These are phyloP conservation scores for Eupleurogrammus muticus DNA, from an alignment of 2,797 vertebrate genomes.

Conservation along the genomic window DNA sequence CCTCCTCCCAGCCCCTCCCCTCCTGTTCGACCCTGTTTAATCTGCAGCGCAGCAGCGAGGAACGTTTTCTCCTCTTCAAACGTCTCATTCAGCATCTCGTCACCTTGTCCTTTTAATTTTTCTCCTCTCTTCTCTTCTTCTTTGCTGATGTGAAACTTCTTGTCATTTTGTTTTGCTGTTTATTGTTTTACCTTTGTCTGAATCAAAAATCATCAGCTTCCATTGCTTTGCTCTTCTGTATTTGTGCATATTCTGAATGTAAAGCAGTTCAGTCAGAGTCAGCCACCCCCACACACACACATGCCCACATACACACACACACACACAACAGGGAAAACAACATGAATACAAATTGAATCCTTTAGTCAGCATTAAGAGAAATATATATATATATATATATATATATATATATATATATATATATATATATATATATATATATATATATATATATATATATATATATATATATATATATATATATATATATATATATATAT, in stretches of 20 bases:
- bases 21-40: constrained; percentile 70
- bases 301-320: too few species aligned
- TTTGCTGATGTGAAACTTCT: constrained; percentile 48
- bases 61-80: constrained; percentile 74
- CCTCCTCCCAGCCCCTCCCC: constrained; percentile 49
- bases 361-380: too few species aligned
- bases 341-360: too few species aligned
- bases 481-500: too few species aligned
- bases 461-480: too few species aligned
- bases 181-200: constrained; percentile 10
- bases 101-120: constrained; percentile 69
- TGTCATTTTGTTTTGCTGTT: constrained; percentile 57
- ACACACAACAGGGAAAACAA: too few species aligned
- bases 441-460: too few species aligned
- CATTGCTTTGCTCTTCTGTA: constrained; percentile 10
- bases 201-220: constrained; percentile 16
- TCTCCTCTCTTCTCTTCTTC: constrained; percentile 38
- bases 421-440: too few species aligned
- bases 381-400: too few species aligned
- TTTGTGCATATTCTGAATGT: neutral
- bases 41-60: constrained; percentile 71
- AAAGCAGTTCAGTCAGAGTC: too few species aligned
- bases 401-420: too few species aligned
- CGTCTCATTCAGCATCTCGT: constrained; percentile 54
- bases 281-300: too few species aligned